Conservation (phyloP, 2,888 invertebrate species). For the Orchestes rusci region DNA sequence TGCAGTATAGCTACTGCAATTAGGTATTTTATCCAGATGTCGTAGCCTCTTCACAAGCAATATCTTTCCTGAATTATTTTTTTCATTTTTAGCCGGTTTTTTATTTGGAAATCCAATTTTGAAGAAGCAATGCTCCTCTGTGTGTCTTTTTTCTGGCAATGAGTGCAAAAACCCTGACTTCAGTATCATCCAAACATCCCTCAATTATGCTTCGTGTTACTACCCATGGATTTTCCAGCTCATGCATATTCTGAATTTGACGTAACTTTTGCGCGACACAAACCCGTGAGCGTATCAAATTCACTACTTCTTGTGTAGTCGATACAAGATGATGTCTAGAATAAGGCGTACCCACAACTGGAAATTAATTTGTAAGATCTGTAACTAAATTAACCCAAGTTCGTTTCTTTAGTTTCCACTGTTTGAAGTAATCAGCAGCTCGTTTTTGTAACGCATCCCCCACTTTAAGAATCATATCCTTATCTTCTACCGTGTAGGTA, state of each 20-base stretch:
- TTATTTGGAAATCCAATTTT: constrained; percentile 14
- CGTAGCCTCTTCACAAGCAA: constrained; percentile 3
- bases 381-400: constrained; percentile 6
- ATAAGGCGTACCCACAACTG: too few relatives aligned
- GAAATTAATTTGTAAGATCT: constrained; percentile 6
- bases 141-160: constrained; percentile 23
- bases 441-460: constrained; percentile 5
- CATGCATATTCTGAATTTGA: constrained; percentile 3
- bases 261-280: constrained; percentile 6
- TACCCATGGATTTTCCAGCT: constrained; percentile 3
- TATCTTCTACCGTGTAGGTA: constrained; percentile 1
- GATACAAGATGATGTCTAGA: constrained; percentile 2
- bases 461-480: too few relatives aligned
- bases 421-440: constrained; percentile 9
- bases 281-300: too few relatives aligned
- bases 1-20: constrained; percentile 5
- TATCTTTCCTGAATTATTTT: too few relatives aligned
- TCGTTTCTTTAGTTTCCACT: too few relatives aligned
- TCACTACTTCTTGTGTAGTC: neutral
- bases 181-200: too few relatives aligned
- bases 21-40: constrained; percentile 5
- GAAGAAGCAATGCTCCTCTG: too few relatives aligned
- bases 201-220: constrained; percentile 5
- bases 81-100: constrained; percentile 1
- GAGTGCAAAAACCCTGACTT: constrained; percentile 7